Base-by-base conservation (phyloP, 1,140 invertebrate species). In the Caenorhabditis inopinata region DNA sequence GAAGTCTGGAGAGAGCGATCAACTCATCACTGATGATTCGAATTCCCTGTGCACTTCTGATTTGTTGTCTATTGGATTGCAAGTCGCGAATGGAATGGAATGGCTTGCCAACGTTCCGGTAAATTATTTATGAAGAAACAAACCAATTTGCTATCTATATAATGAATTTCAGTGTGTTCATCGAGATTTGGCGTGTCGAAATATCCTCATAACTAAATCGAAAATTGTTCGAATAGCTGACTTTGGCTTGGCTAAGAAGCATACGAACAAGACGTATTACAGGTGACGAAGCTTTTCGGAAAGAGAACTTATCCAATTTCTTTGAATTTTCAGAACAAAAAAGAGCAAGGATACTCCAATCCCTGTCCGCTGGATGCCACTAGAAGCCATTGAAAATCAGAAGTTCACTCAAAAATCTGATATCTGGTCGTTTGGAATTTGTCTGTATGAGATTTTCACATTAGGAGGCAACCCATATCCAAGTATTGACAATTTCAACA, bases 401-500 rank as follows among this genome's bases (percentile, higher is more conserved):
- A 75, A 25, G 11, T 81, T 77, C 42, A 76, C 75, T 16, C 18
- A 49, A 18, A 75, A 81, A 53, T 48, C 80, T 11, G 80, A 81
- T 35, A 32, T 81, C 18, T 83, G 83, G 83, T 74, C 80, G 1
- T 83, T 38, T 68, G 83, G 81, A 32, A 83, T 83, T 18, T 45
- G 74, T 11, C 58, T 83, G 6, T 83, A 53, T 32, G 83, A 83
- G 42, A 75, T 83, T 11, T 83, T 83, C 74, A 79, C 81, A 14
- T 48, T 83, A 6, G 78, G 81, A 14, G 32, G 47, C n/a, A 21
- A 23, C 2, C 83, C 83, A 23, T 83, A 83, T 76, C 73, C 81
- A 16, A 21, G 18, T 5, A 58, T 83, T 14, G 25, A 38, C 11
- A 74, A 75, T 29, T 21, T 48, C 0, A 2, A 73, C n/a, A 29